A percentile compares a stretch with the other conserved stretches of the same genome.
These are phyloP conservation scores for Labeo rohita DNA, from an alignment of 2,113 vertebrate genomes.

Conservation along the genomic window DNA sequence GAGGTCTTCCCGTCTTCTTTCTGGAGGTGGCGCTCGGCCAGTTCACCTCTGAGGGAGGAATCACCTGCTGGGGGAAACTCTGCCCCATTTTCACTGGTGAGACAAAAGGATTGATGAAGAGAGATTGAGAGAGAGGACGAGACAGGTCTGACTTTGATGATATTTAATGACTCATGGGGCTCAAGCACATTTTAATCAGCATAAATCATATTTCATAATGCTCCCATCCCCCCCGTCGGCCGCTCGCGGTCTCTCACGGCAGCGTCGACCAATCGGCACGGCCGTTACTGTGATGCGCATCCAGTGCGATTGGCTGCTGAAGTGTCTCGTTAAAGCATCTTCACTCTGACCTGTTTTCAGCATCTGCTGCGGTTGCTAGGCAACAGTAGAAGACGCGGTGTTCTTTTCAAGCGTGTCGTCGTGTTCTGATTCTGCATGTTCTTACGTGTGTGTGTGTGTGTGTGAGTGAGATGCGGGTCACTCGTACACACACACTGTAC, in stretches of 20 bases:
- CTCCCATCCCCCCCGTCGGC: not conserved
- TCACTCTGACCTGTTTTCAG: constrained; percentile 40
- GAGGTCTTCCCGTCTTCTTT: constrained; percentile 97
- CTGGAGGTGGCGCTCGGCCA: constrained; percentile 96
- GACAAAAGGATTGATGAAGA: constrained; percentile 57
- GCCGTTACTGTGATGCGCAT: not conserved
- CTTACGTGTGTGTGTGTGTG: not conserved
- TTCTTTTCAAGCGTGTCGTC: constrained; percentile 40
- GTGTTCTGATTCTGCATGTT: constrained; percentile 26
- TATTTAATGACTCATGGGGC: not conserved
- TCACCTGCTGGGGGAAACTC: constrained; percentile 98
- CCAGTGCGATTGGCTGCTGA: constrained; percentile 1
- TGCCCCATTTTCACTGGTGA: constrained; percentile 97
- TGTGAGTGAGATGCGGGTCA: not conserved
- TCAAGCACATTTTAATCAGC: constrained; percentile 17
- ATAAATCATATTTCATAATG: constrained; percentile 24
- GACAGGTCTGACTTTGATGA: not conserved
- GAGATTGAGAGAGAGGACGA: not conserved
- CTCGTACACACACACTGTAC: not conserved
- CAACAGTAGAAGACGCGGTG: constrained; percentile 43
- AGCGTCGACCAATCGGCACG: not conserved
- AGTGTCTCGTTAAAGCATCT: not conserved
- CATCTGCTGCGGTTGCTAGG: constrained; percentile 51
- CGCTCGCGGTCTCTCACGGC: not conserved
- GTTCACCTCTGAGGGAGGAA: constrained; percentile 97